Conservation (phyloP, 2,888 invertebrate species). For the Celastrina argiolus region DNA sequence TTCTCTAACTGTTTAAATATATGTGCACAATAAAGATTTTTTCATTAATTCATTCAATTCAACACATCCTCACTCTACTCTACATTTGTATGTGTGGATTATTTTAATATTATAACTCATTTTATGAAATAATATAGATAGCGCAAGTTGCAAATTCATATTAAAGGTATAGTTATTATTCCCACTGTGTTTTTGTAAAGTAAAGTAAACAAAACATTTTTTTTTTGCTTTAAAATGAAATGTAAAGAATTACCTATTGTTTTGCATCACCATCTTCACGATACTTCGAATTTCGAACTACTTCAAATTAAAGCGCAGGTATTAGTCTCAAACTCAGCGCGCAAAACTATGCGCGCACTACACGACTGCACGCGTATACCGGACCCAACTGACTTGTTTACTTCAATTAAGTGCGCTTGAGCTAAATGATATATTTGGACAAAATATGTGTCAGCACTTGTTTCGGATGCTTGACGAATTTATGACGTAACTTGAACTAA, state of each 20-base stretch:
- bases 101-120: too few relatives aligned
- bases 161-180: too few relatives aligned
- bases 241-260: not conserved
- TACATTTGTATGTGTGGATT: too few relatives aligned
- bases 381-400: not conserved
- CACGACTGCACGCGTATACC: not conserved
- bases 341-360: not conserved
- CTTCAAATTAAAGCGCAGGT: not conserved
- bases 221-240: not conserved
- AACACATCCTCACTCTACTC: too few relatives aligned
- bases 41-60: too few relatives aligned
- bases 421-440: not conserved
- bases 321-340: not conserved
- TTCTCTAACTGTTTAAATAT: too few relatives aligned
- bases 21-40: too few relatives aligned
- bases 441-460: not conserved
- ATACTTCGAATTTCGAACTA: not conserved
- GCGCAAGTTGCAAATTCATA: too few relatives aligned
- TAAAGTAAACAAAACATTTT: too few relatives aligned
- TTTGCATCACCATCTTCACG: conserved; percentile 11
- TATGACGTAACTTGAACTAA: not conserved
- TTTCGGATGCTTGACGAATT: not conserved
- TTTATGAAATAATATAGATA: too few relatives aligned
- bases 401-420: not conserved
- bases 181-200: too few relatives aligned